Conservation (phyloP, 2,888 invertebrate species). For the Ditula angustiorana region DNA sequence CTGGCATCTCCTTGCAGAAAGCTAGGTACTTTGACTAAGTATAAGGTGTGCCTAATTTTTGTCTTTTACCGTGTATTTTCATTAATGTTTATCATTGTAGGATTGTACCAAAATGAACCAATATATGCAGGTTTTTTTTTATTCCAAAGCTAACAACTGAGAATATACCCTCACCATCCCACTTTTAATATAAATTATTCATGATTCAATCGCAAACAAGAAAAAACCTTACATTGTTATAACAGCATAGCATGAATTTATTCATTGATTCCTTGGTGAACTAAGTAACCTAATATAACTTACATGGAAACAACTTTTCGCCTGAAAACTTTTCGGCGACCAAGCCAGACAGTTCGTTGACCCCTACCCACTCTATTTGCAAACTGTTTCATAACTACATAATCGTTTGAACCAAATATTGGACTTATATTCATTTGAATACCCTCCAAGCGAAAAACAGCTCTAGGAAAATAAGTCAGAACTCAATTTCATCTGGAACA, state of each 20-base stretch:
- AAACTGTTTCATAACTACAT: slow-evolving; percentile 34
- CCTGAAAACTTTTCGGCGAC: slow-evolving; percentile 5
- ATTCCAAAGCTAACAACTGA: not conserved
- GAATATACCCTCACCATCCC: not conserved
- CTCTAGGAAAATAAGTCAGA: not conserved
- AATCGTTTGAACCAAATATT: slow-evolving; percentile 33
- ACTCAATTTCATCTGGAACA: slow-evolving; percentile 3
- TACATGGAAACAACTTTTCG: slow-evolving; percentile 1
- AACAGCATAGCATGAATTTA: slow-evolving; percentile 6
- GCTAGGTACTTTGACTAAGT: too few relatives aligned
- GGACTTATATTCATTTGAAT: slow-evolving; percentile 21
- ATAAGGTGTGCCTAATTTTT: too few relatives aligned
- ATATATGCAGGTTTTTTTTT: too few relatives aligned
- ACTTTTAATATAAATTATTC: slow-evolving; percentile 13
- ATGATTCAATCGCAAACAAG: slow-evolving; percentile 1
- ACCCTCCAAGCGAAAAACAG: slow-evolving; percentile 9
- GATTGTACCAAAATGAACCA: too few relatives aligned
- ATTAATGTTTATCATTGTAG: too few relatives aligned
- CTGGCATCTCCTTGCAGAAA: too few relatives aligned
- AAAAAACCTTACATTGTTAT: not conserved
- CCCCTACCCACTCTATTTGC: slow-evolving; percentile 22
- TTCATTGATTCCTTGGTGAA: not conserved
- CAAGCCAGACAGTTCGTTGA: slow-evolving; percentile 20
- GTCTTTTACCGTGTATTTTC: too few relatives aligned
- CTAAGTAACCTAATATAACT: slow-evolving; percentile 10